Conservation (phyloP, 92 coral and sea anemone genomes). For the Paragorgia papillata region DNA sequence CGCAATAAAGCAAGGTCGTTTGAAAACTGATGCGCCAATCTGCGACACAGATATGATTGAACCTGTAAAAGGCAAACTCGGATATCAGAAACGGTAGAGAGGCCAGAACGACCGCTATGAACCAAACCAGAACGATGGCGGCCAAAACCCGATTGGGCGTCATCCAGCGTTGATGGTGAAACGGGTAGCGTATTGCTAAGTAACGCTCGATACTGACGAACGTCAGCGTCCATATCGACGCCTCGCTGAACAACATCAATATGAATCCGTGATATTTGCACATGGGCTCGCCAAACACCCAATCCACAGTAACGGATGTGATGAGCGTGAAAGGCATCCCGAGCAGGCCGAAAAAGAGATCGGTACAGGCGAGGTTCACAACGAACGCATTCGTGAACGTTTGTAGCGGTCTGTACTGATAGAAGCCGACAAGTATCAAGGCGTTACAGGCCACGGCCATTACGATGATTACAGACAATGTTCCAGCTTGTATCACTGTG, state of each 20-base stretch:
- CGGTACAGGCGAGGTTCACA: constrained; percentile 69
- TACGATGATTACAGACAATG: constrained; percentile 63
- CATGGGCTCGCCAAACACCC: constrained; percentile 71
- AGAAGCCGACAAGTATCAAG: constrained; percentile 64
- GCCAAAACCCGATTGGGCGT: constrained; percentile 62
- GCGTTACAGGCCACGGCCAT: constrained; percentile 63
- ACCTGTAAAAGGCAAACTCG: constrained; percentile 57
- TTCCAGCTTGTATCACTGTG: constrained; percentile 53
- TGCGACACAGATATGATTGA: constrained; percentile 75
- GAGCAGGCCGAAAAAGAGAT: constrained; percentile 62
- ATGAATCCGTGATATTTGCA: constrained; percentile 70
- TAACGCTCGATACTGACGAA: constrained; percentile 82
- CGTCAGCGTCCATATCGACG: constrained; percentile 71
- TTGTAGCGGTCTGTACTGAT: constrained; percentile 63
- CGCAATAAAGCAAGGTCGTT: constrained; percentile 62
- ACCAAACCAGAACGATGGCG: constrained; percentile 68
- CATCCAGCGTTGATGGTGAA: constrained; percentile 60
- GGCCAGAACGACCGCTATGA: constrained; percentile 57
- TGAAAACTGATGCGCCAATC: constrained; percentile 67
- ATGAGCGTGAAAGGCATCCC: constrained; percentile 84
- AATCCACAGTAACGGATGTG: constrained; percentile 68
- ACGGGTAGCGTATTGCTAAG: constrained; percentile 69
- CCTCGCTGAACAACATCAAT: constrained; percentile 73
- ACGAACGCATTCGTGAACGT: constrained; percentile 85
- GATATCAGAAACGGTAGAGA: constrained; percentile 68